These are phyloP conservation scores for Enoplolaimus lenunculus DNA, from an alignment of 2,888 invertebrate genomes.

Conservation along the genomic window DNA sequence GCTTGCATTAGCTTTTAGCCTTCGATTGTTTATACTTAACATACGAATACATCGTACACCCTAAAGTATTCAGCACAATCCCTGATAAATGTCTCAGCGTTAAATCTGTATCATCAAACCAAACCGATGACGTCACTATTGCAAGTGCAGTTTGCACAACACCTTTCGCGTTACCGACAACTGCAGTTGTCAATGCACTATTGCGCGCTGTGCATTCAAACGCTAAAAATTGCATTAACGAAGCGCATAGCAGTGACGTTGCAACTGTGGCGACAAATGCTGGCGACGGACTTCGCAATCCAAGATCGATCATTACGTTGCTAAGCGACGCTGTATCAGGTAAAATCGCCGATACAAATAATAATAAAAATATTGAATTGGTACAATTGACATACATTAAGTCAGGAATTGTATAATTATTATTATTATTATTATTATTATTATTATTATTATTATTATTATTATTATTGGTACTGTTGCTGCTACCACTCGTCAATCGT, in stretches of 20 bases:
- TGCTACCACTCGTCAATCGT: neutral
- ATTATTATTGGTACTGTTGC: neutral
- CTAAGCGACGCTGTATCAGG: conserved; percentile 30
- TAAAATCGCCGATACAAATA: conserved; percentile 22
- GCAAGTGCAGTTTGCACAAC: conserved; percentile 32
- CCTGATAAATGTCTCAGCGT: conserved; percentile 29
- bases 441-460: neutral
- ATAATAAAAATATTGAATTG: conserved; percentile 34
- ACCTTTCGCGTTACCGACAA: conserved; percentile 31
- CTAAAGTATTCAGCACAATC: conserved; percentile 21
- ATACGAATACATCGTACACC: conserved; percentile 9
- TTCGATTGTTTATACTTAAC: conserved; percentile 16
- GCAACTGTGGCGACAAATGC: conserved; percentile 27
- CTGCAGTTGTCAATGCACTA: conserved; percentile 29
- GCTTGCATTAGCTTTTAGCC: too few relatives aligned
- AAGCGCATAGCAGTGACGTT: conserved; percentile 22
- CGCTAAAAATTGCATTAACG: conserved; percentile 26
- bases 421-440: neutral
- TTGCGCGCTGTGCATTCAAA: conserved; percentile 28
- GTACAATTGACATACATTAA: conserved; percentile 36
- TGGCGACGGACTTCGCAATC: conserved; percentile 35
- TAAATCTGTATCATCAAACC: conserved; percentile 34
- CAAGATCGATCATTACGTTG: conserved; percentile 38
- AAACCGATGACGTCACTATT: conserved; percentile 31
- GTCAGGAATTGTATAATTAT: conserved; percentile 25